These are phyloP conservation scores for Hipposideros armiger DNA, from an alignment of 2,113 vertebrate genomes.

Conservation along the genomic window DNA sequence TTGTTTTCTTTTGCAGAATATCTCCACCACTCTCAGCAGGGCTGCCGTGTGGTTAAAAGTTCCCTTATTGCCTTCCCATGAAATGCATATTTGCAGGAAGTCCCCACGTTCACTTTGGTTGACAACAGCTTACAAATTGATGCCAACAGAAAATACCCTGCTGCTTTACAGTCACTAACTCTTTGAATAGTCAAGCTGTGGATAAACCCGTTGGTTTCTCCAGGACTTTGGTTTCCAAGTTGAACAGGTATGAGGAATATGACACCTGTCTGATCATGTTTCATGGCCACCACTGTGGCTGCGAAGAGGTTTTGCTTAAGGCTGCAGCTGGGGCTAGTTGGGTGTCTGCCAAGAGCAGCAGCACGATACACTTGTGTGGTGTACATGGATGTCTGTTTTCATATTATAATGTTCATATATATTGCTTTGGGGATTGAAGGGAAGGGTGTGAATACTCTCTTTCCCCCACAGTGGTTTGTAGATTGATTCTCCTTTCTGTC, in stretches of 20 bases:
- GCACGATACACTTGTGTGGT: conserved; percentile 71
- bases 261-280: conserved; percentile 74
- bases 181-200: conserved; percentile 8
- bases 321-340: conserved; percentile 79
- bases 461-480: neutral
- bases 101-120: conserved; percentile 20
- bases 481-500: conserved; percentile 41
- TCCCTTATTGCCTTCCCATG: conserved; percentile 56
- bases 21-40: conserved; percentile 3
- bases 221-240: conserved; percentile 57
- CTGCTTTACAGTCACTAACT: neutral
- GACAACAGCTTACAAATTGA: conserved; percentile 3
- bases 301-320: conserved; percentile 73
- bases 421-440: conserved; percentile 45
- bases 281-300: conserved; percentile 75
- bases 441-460: neutral
- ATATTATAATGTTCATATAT: conserved; percentile 58
- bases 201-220: conserved; percentile 61
- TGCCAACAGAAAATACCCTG: conserved; percentile 33
- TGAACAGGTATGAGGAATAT: conserved; percentile 74
- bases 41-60: neutral
- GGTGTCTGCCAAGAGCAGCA: conserved; percentile 72
- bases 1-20: conserved; percentile 44
- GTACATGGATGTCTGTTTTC: conserved; percentile 68
- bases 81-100: conserved; percentile 47